Evolutionary conservation across 2,113 vertebrate species (phyloP).

Genomic region (Felis chaus): DNA sequence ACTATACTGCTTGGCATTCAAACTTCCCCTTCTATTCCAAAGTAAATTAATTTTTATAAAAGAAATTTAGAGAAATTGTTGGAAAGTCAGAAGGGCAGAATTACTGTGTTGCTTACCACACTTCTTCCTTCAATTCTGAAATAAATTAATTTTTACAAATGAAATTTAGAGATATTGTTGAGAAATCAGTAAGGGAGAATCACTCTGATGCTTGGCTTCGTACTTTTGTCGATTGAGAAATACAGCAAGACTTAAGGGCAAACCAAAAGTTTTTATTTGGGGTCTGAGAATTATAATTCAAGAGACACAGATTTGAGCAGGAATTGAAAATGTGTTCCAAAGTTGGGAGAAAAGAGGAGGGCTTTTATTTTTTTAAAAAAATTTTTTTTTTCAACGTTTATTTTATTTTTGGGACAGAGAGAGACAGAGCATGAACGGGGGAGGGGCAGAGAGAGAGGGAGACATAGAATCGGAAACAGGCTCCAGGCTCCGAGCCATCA

Average conservation of each 20-base stretch:
- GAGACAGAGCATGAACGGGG: no score
- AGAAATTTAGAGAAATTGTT: not conserved
- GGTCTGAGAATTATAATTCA: not conserved
- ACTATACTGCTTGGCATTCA: not conserved
- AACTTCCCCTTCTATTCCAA: not conserved
- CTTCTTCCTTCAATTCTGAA: conserved; percentile 15
- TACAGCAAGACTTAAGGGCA: not conserved
- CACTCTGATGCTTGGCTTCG: not conserved
- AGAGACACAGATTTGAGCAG: not conserved
- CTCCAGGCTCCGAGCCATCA: no score
- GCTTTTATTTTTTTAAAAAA: no score
- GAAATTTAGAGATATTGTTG: not conserved
- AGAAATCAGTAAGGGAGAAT: not conserved
- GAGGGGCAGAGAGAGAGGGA: no score
- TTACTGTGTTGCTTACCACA: not conserved
- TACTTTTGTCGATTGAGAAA: not conserved
- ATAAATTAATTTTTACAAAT: conserved; percentile 24
- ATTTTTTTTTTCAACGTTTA: no score
- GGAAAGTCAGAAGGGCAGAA: not conserved
- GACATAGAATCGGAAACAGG: no score
- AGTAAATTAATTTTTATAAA: conserved; percentile 36
- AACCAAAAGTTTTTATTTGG: not conserved
- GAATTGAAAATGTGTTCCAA: not conserved
- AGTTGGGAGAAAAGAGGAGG: not conserved
- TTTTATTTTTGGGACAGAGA: no score